These are phyloP conservation scores for Aptenodytes forsteri DNA, from an alignment of 2,113 vertebrate species.

Conservation along the genomic window DNA sequence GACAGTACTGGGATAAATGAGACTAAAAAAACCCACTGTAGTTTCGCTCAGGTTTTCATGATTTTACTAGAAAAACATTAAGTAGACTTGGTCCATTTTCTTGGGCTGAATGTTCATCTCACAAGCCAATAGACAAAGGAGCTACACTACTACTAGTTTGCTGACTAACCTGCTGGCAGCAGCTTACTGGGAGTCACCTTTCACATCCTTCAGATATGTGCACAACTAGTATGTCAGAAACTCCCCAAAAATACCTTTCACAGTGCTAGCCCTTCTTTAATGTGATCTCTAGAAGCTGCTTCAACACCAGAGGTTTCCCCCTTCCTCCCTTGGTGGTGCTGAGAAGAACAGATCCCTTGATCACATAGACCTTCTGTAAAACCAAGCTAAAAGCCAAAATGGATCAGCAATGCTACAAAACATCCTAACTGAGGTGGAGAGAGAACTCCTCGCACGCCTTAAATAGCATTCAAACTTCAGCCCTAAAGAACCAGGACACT, in stretches of 20 bases:
- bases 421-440: fast-evolving
- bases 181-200: background rate
- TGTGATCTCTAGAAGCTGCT: background rate
- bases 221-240: background rate
- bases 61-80: background rate
- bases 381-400: background rate
- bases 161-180: background rate
- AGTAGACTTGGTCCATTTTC: background rate
- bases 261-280: background rate
- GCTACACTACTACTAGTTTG: background rate
- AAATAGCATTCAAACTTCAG: background rate
- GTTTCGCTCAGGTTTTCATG: background rate
- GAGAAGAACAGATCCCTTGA: background rate
- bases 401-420: background rate
- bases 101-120: background rate
- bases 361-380: fast-evolving
- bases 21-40: too few species aligned
- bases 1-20: background rate
- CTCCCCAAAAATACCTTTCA: background rate
- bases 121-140: background rate
- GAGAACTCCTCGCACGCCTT: fast-evolving
- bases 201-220: background rate
- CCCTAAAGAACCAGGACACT: background rate
- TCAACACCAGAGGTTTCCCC: background rate
- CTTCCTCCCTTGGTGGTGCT: background rate